Base-by-base conservation (phyloP, 1,140 invertebrate species). In the Ostrea edulis region DNA sequence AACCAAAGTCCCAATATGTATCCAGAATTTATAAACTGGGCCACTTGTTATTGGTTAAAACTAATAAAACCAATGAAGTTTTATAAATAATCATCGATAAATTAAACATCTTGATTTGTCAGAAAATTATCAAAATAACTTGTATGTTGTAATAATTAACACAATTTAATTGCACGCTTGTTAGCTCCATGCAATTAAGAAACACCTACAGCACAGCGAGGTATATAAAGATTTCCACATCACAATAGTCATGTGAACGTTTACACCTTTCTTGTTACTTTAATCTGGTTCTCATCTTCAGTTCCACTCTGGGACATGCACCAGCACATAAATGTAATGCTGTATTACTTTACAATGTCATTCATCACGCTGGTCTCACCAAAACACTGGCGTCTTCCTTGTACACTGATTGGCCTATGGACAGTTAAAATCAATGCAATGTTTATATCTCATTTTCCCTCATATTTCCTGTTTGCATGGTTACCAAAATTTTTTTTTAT, bases 281-380 rank as follows among this genome's bases (percentile, higher is more conserved):
- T n/a, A 62, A 20, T 62, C 55, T 62, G 14, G 12, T 62, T 20
- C 55, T 62, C 55, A 62, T 62, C 55, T 62, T 7, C 55, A 20
- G 55, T 20, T 20, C 55, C 55, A 62, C 17, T 17, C 55, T 0
- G 55, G 55, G 55, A 62, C 17, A 5, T 62, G 55, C 14, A 62
- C 55, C 55, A 62, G n/a, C 20, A 62, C 55, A 62, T 62, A 62
- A 62, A 62, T 20, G 55, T 62, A 62, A 62, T 62, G 55, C 55
- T 62, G 55, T 62, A 62, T 62, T 20, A 62, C n/a, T 62, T 62
- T 62, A 62, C n/a, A 62, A 62, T 62, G 55, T n/a, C 55, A 62
- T 62, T 62, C 55, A 62, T 62, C 55, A 62, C 20, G 17, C 55
- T n/a, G 3, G 14, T 62, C 55, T 62, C 14, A 62, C 55, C 55